Conservation (phyloP, 1,140 invertebrate species). For the Gonatopus flavifemur region DNA sequence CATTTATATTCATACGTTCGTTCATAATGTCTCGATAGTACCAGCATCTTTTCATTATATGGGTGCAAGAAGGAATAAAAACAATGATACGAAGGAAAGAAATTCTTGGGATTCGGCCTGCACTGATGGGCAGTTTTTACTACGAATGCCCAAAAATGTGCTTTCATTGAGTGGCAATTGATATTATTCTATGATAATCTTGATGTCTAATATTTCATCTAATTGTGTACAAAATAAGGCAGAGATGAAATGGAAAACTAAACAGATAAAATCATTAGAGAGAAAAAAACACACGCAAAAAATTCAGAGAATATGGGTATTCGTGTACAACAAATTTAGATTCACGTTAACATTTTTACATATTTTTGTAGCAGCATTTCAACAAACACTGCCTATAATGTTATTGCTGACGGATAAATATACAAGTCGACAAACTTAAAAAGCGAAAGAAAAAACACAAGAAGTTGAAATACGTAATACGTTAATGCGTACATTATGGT, state of each 20-base stretch:
- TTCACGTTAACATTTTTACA: neutral
- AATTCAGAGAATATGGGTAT: neutral
- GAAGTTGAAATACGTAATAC: neutral
- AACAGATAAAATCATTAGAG: neutral
- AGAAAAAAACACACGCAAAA: neutral
- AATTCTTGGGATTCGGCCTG: slow-evolving; percentile 21
- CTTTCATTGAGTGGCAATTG: too few relatives aligned
- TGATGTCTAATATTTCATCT: too few relatives aligned
- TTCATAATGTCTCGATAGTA: slow-evolving; percentile 27
- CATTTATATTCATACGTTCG: slow-evolving; percentile 20
- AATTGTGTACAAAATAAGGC: too few relatives aligned
- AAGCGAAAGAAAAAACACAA: too few relatives aligned
- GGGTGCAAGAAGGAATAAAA: too few relatives aligned
- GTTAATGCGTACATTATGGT: too few relatives aligned
- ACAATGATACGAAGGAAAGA: slow-evolving; percentile 25
- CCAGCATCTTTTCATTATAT: slow-evolving; percentile 19
- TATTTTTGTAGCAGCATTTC: slow-evolving; percentile 30
- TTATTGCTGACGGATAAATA: slow-evolving; percentile 19
- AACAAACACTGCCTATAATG: slow-evolving; percentile 36
- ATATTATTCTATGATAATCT: too few relatives aligned
- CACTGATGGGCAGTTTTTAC: too few relatives aligned
- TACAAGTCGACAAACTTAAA: neutral
- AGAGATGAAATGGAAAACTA: too few relatives aligned
- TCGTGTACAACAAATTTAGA: neutral
- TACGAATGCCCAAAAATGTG: too few relatives aligned